Base-by-base conservation (phyloP, 2,113 vertebrate species). In the Peromyscus polionotus region DNA sequence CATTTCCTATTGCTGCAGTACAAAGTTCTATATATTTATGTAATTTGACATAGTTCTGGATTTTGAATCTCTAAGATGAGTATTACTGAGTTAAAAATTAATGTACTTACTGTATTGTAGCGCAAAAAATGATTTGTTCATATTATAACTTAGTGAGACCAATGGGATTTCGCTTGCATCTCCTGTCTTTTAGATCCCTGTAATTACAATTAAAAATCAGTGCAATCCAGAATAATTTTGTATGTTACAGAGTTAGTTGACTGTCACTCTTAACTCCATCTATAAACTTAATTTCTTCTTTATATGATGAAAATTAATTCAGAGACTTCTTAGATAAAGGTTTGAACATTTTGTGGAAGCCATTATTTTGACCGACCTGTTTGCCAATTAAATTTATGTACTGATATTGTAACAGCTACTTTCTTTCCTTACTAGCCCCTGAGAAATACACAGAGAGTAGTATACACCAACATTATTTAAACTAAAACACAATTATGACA, bases 151-250 rank as follows among this genome's bases (percentile, higher is more conserved):
- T 20, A 57, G 4, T 7, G 5, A 51, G 48, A 16, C 31, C 1
- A 4, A 16, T 9, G 17, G 20, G 7, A 75, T 75, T 42, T n/a
- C 11, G 67, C 0, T 7, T 48, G 5, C 0, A 2, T 3, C 11
- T 7, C 45, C 57, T 3, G 7, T 45, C 19, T 11, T 81, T 45
- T 65, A 59, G 16, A 80, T n/a, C 12, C 13, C 28, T 48, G 16
- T 45, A 24, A 68, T 84, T 90, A 63, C 5, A 12, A 42, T 57
- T 54, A 24, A 1, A 4, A 39, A 93, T 2, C 1, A 11, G 22
- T 6, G 20, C 33, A 39, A 93, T 54, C 45, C 13, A 39, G 51
- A 42, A 77, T 17, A 42, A 48, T 42, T 10, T 91, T 61, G 20
- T 20, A 20, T 13, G 19, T 73, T 28, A 54, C 54, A 85, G 2